Conservation (phyloP, 2,888 invertebrate species). For the Rotaria socialis region DNA sequence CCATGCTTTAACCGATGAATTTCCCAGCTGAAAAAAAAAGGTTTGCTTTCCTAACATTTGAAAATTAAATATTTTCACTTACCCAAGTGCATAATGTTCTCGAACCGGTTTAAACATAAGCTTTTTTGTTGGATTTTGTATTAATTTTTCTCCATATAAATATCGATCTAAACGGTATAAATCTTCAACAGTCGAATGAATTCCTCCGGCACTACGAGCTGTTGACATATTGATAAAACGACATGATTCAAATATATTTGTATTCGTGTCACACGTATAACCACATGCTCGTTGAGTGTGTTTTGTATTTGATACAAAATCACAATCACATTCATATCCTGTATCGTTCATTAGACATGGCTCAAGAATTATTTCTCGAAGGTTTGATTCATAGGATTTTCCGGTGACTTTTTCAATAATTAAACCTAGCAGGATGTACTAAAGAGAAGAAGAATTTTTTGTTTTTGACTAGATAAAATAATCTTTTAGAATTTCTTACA, state of each 20-base stretch:
- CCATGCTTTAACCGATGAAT: background rate
- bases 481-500: background rate
- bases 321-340: constrained; percentile 5
- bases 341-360: constrained; percentile 26
- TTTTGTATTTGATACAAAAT: background rate
- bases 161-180: background rate
- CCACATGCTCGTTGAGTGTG: background rate
- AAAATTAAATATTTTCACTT: background rate
- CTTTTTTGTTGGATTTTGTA: background rate
- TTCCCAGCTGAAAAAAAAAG: background rate
- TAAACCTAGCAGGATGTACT: constrained; percentile 1
- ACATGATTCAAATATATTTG: background rate
- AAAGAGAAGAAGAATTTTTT: background rate
- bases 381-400: background rate
- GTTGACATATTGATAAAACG: constrained; percentile 19
- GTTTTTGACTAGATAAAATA: background rate
- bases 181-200: constrained; percentile 7
- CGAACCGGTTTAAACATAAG: background rate
- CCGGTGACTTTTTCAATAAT: constrained; percentile 31
- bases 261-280: background rate
- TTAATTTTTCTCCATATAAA: background rate
- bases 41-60: too few species aligned
- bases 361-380: background rate
- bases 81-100: constrained; percentile 35
- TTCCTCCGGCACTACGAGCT: background rate